Evolutionary conservation across 1,140 invertebrate species (phyloP).

Genomic region (Leucophenga varia): DNA sequence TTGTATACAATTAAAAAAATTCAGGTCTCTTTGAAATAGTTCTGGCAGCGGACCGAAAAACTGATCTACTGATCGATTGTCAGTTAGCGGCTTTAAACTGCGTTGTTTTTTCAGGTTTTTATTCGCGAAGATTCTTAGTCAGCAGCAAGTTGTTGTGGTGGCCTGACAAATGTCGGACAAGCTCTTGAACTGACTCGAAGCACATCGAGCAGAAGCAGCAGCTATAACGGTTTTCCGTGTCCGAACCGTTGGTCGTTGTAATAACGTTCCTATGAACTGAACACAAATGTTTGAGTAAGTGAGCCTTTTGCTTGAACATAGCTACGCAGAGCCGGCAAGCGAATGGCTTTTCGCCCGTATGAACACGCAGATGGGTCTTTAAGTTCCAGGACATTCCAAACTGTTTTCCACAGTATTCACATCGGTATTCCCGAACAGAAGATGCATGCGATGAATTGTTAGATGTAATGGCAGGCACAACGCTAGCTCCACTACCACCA

Average conservation of each 20-base stretch:
- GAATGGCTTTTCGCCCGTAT: slow-evolving; percentile 85
- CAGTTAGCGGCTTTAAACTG: too few species aligned
- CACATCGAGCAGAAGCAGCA: slow-evolving; percentile 83
- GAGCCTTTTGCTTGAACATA: slow-evolving; percentile 88
- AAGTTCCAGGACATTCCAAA: slow-evolving; percentile 89
- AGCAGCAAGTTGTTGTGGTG: slow-evolving; percentile 82
- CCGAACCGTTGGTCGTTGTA: slow-evolving; percentile 68
- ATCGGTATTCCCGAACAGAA: slow-evolving; percentile 75
- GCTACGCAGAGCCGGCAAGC: slow-evolving; percentile 82
- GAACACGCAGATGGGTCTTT: slow-evolving; percentile 80
- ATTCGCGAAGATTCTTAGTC: slow-evolving; percentile 82
- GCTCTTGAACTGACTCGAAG: slow-evolving; percentile 79
- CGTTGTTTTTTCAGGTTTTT: too few species aligned
- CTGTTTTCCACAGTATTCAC: slow-evolving; percentile 84
- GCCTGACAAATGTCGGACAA: slow-evolving; percentile 80
- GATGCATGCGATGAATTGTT: slow-evolving; percentile 32
- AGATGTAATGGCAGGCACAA: too few species aligned
- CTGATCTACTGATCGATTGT: slow-evolving; percentile 18
- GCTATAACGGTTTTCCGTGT: slow-evolving; percentile 73
- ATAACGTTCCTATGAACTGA: slow-evolving; percentile 84
- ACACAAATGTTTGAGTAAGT: slow-evolving; percentile 80
- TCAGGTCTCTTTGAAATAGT: slow-evolving; percentile 49
- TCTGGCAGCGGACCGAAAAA: slow-evolving; percentile 20
- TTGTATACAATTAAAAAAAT: slow-evolving; percentile 42
- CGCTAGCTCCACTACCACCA: too few species aligned